phyloP scores from a whole-genome alignment of 2,113 vertebrate species.

The Empidonax alnorum region DNA sequence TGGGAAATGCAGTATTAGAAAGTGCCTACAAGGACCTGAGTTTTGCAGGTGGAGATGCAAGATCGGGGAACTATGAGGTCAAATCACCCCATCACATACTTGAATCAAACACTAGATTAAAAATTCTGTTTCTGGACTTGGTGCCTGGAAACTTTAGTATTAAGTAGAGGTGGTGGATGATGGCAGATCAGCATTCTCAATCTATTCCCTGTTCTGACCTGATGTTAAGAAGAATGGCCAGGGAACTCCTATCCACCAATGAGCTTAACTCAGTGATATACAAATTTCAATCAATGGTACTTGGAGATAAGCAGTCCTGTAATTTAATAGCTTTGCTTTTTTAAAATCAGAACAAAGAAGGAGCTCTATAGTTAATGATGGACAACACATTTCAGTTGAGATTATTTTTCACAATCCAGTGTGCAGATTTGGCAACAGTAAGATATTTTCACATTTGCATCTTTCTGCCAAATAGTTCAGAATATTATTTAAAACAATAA shows the following conservation, averaged over 20 bases:
- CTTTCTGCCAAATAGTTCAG: neutral
- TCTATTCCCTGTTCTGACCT: neutral
- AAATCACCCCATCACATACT: neutral
- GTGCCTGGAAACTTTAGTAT: neutral
- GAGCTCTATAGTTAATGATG: neutral
- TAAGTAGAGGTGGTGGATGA: neutral
- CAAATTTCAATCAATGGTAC: neutral
- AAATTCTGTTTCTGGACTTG: conserved; percentile 19
- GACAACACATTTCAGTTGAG: neutral
- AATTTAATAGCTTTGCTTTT: neutral
- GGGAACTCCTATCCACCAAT: neutral
- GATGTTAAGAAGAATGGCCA: neutral
- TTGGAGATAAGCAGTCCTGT: neutral
- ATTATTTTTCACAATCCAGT: neutral
- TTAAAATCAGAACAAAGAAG: neutral
- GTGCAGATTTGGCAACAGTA: neutral
- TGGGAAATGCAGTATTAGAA: neutral
- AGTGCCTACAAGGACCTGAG: neutral
- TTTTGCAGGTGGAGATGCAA: neutral
- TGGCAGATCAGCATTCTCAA: neutral
- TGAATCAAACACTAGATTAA: neutral
- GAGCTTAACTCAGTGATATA: neutral
- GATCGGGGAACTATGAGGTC: neutral
- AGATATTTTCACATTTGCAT: neutral
- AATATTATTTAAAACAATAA: conserved; percentile 1